These are phyloP conservation scores for Aldabrachelys gigantea DNA, from an alignment of 2,113 vertebrate genomes.

Conservation along the genomic window DNA sequence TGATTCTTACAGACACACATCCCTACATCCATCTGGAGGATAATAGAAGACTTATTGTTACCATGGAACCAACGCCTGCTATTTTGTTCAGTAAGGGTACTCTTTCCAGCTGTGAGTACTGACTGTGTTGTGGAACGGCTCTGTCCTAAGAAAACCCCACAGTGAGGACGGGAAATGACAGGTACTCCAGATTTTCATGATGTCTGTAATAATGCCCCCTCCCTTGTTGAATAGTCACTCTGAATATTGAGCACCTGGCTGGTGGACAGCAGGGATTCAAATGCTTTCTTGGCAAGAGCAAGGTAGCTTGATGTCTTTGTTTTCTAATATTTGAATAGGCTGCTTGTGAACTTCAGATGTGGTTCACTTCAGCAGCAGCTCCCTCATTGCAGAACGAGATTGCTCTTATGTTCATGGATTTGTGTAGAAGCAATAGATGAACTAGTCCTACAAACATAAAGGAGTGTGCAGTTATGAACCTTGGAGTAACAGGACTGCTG, in stretches of 20 bases:
- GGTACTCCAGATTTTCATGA: not conserved
- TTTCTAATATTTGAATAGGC: not conserved
- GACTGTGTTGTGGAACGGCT: not conserved
- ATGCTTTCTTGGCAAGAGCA: not conserved
- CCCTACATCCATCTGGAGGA: not conserved
- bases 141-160: not conserved
- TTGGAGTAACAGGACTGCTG: not conserved
- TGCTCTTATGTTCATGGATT: not conserved
- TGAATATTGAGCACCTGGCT: not conserved
- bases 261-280: not conserved
- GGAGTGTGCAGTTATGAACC: not conserved
- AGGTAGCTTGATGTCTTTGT: not conserved
- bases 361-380: not conserved
- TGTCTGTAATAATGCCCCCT: not conserved
- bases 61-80: not conserved
- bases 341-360: not conserved
- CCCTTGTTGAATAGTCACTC: not conserved
- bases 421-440: not conserved
- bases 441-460: not conserved
- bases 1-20: not conserved
- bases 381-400: not conserved
- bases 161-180: not conserved
- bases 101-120: not conserved
- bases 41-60: not conserved
- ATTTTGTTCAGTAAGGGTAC: not conserved